Evolutionary conservation across 2,113 vertebrate species (phyloP), one percentile per base, ranked within the genome.

Genomic region (Tiliqua scincoides): DNA sequence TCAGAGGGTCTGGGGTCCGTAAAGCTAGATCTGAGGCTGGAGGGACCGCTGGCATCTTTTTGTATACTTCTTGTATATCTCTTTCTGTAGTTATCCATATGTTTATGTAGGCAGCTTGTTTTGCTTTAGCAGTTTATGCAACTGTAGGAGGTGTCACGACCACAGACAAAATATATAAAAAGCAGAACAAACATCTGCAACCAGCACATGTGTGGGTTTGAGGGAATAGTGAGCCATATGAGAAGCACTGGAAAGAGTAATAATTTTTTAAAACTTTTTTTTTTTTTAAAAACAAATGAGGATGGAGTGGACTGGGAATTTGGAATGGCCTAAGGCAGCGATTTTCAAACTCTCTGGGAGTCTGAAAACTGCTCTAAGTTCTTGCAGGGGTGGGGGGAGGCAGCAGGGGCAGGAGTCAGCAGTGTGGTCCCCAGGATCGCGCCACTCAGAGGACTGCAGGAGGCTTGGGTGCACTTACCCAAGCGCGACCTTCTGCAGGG

Each of bases 51-150:
- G 65, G 4, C 18, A 52, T 10, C 48, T 82, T 70, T 7, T 17
- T 70, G 35, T 32, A 43, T 35, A 2, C n/a, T 3, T 30, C 10
- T 84, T 74, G 7, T 32, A 10, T 21, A 18, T 73, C 6, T 71
- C 14, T 70, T 35, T 32, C n/a, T 70, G 32, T 57, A 75, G 73
- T 75, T 75, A 54, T 52, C 11, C 57, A 37, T 78, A 14, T 68
- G 40, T 84, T 74, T n/a, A 62, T 1, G n/a, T 86, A 79, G 52
- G 68, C 85, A 71, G 52, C 78, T 6, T 70, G 32, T 59, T 78
- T 85, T 77, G n/a, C 32, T 85, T 85, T 62, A 63, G 37, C 30
- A 86, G 77, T 79, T 80, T 73, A 48, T 86, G 43, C 59, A 48
- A 80, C 37, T 73, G 57, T 81, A 27, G 77, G 77, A 86, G 57